Base-by-base conservation (phyloP, 2,113 vertebrate species). In the Micronycteris hirsuta region DNA sequence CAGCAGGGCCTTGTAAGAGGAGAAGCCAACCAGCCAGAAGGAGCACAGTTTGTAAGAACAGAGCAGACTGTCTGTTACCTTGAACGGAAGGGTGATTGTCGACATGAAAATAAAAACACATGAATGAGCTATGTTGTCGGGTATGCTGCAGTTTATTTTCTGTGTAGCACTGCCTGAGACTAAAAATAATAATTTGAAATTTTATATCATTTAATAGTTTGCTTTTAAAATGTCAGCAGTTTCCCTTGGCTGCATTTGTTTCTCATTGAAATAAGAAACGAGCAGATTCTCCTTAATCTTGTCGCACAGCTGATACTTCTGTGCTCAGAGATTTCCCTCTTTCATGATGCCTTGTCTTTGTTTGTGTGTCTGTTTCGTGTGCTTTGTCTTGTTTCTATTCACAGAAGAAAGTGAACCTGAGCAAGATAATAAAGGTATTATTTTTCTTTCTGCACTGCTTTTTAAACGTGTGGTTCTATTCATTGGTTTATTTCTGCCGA, bases 331-430 rank as follows among this genome's bases (percentile, higher is more conserved):
- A n/a, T 47, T 87, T 95, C 84, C 89, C 74, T 96, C 96, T 95
- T 95, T 97, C 94, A 95, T 65, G 76, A 96, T 22, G 68, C 70
- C 33, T 65, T 97, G 65, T 97, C 97, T 95, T 87, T 97, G 94
- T 97, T 96, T 97, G 82, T 76, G 74, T 97, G 89, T 89, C 94
- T 94, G 77, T 74, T 90, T 33, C 31, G 61, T 63, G 26, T 61
- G 24, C 28, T 96, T 87, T 58, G 74, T 97, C 93, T 86, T 96
- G 17, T 96, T 96, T 91, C 76, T 90, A 88, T 94, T 95, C 97
- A 96, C 78, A 97, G 97, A 96, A 97, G 97, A 98, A 95, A 97
- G 77, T 86, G 97, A 98, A 97, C 96, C 96, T 70, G 97, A 97
- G 74, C 97, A 97, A 93, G 98, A 98, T 78, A 76, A 96, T 80